phyloP scores from a whole-genome alignment of 2,888 invertebrate species.

The Pseudoips prasinana region DNA sequence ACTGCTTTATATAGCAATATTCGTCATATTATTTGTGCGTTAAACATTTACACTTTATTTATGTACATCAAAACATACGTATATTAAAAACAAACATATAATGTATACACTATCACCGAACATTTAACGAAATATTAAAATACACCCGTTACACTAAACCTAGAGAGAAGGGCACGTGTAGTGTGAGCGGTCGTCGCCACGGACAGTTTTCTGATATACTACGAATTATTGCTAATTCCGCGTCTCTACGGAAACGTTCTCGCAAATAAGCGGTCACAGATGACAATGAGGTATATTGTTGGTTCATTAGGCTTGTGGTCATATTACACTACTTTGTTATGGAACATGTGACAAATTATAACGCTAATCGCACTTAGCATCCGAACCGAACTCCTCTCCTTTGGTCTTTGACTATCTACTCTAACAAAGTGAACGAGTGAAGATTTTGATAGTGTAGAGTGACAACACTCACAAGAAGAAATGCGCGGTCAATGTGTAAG shows the following conservation, averaged over 20 bases:
- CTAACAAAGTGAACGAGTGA: constrained; percentile 69
- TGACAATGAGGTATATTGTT: constrained; percentile 2
- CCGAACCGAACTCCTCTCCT: constrained; percentile 63
- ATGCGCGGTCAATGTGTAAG: constrained; percentile 78
- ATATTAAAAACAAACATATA: constrained; percentile 74
- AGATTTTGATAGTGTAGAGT: constrained; percentile 66
- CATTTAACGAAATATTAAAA: constrained; percentile 61
- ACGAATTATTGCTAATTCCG: constrained; percentile 64
- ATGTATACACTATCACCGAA: constrained; percentile 71
- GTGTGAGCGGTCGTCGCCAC: constrained; percentile 57
- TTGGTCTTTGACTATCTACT: constrained; percentile 75
- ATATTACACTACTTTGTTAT: constrained; percentile 7
- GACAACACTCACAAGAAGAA: constrained; percentile 71
- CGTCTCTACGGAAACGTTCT: constrained; percentile 45
- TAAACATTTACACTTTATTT: constrained; percentile 81
- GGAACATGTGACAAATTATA: constrained; percentile 21
- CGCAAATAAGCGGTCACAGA: constrained; percentile 8
- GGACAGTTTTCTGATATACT: constrained; percentile 32
- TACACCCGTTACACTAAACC: constrained; percentile 57
- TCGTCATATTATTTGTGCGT: constrained; percentile 78
- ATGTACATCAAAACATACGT: constrained; percentile 81
- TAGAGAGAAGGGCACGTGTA: constrained; percentile 56
- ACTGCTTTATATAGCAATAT: constrained; percentile 63
- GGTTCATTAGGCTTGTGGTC: constrained; percentile 6
- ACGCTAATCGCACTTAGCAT: constrained; percentile 47